Evolutionary conservation across 2,888 invertebrate species (phyloP).

Genomic region (Stenurella melanura): DNA sequence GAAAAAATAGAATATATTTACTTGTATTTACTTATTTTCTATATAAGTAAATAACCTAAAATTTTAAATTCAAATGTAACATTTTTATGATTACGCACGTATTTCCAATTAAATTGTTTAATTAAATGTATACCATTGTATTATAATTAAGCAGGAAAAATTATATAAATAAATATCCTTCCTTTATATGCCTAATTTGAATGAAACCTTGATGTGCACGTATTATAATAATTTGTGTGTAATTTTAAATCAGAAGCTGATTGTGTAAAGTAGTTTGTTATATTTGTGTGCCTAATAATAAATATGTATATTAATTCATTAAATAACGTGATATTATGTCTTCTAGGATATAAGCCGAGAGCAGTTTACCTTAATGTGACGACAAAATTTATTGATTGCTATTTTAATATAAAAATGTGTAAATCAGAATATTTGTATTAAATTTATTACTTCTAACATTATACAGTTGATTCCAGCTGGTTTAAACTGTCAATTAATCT

Average conservation of each 20-base stretch:
- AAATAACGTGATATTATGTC: not conserved
- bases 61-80: no score
- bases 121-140: not conserved
- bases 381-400: not conserved
- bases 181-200: not conserved
- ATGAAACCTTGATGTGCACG: not conserved
- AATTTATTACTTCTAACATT: not conserved
- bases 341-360: not conserved
- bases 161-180: not conserved
- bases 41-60: no score
- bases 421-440: not conserved
- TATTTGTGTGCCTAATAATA: not conserved
- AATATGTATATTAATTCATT: not conserved
- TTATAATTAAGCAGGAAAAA: not conserved
- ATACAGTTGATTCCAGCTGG: not conserved
- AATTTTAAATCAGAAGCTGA: not conserved
- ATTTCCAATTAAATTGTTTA: not conserved
- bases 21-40: no score
- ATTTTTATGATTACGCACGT: no score
- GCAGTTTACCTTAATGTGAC: not conserved
- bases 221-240: constrained; percentile 1
- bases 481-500: not conserved
- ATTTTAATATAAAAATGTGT: not conserved
- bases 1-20: no score
- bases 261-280: not conserved